These are phyloP conservation scores for Corythaeola cristata DNA, from an alignment of 2,113 vertebrate genomes.

Conservation along the genomic window DNA sequence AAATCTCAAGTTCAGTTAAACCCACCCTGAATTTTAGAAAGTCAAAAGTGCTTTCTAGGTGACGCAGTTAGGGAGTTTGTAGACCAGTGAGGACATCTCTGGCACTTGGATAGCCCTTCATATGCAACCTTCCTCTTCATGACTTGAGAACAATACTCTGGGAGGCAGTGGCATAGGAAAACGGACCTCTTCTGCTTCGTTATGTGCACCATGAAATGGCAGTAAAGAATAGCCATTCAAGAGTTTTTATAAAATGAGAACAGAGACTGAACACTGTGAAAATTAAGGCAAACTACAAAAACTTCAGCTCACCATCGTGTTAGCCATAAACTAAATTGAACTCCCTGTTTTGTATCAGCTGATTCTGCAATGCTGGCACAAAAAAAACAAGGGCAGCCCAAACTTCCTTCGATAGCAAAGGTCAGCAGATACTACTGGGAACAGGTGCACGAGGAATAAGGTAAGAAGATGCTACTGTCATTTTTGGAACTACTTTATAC, in stretches of 20 bases:
- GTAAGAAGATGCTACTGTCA: neutral
- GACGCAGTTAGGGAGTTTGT: neutral
- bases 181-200: neutral
- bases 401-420: neutral
- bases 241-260: neutral
- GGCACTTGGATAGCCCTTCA: neutral
- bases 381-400: neutral
- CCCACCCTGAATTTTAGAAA: neutral
- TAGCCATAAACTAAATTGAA: neutral
- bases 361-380: neutral
- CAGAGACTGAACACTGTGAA: neutral
- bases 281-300: neutral
- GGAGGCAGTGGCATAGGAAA: neutral
- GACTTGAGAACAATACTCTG: accelerated
- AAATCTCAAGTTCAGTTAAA: neutral
- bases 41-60: neutral
- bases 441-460: neutral
- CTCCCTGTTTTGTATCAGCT: neutral
- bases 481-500: neutral
- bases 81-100: neutral
- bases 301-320: neutral
- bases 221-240: neutral
- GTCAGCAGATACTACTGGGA: neutral
- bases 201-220: neutral
- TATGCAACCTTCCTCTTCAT: neutral